These are phyloP conservation scores for Cuculus canorus DNA, from an alignment of 2,797 vertebrate species.

Conservation along the genomic window DNA sequence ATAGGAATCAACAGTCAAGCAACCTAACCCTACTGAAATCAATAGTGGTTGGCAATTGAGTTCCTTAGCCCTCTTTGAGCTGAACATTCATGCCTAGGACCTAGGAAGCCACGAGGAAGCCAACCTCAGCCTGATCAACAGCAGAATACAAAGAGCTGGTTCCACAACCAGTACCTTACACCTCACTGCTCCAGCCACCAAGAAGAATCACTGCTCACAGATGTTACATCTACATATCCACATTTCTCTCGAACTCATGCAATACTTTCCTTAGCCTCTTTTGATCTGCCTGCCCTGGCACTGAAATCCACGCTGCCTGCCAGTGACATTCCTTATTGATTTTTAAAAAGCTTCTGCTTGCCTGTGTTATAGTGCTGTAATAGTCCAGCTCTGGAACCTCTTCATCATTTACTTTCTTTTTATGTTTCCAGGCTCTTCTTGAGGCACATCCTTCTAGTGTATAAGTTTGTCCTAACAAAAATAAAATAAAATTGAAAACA, in stretches of 20 bases:
- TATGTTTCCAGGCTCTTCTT: neutral
- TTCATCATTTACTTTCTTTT: neutral
- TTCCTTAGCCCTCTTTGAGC: neutral
- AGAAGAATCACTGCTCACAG: neutral
- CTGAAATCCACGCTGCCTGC: neutral
- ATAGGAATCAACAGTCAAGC: neutral
- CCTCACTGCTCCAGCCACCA: neutral
- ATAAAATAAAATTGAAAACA: neutral
- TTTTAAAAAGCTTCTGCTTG: constrained; percentile 51
- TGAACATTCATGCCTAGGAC: neutral
- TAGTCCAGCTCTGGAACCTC: neutral
- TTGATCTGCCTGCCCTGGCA: neutral
- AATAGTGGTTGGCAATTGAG: neutral
- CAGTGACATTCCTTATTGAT: constrained; percentile 35
- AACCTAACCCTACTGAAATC: neutral
- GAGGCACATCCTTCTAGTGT: constrained; percentile 11
- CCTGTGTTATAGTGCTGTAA: neutral
- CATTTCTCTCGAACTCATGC: neutral
- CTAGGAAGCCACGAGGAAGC: neutral
- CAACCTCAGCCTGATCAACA: neutral
- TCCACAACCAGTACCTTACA: neutral
- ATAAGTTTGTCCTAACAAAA: neutral
- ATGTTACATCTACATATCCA: neutral
- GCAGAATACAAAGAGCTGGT: rapidly evolving
- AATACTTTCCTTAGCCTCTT: neutral